These are phyloP conservation scores for Eunapius fragilis DNA, from an alignment of 37 sponge, comb jelly and placozoan species.

Conservation along the genomic window DNA sequence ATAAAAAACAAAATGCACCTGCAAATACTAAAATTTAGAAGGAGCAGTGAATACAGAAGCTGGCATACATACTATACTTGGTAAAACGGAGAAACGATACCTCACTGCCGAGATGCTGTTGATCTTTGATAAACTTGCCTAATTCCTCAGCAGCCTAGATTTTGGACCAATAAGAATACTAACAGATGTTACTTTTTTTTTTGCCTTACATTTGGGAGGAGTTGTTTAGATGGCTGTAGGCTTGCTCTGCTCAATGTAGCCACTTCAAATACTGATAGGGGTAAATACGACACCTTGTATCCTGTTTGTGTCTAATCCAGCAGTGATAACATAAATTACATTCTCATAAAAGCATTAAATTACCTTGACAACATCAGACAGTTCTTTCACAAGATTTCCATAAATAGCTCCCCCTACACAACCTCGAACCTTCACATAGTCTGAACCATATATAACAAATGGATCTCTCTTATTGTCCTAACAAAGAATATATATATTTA, in stretches of 20 bases:
- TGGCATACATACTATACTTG: too few relatives aligned
- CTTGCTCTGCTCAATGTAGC: slow-evolving; percentile 10
- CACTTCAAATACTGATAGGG: slow-evolving; percentile 32
- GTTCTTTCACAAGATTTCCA: slow-evolving; percentile 24
- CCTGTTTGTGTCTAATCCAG: background rate
- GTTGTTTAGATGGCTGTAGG: slow-evolving; percentile 4
- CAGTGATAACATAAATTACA: background rate
- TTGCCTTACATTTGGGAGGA: slow-evolving; percentile 12
- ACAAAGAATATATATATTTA: background rate
- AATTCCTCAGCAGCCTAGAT: background rate
- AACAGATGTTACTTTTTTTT: background rate
- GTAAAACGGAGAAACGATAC: background rate
- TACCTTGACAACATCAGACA: slow-evolving; percentile 33
- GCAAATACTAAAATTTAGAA: too few relatives aligned
- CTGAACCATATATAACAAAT: slow-evolving; percentile 56
- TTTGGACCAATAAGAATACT: background rate
- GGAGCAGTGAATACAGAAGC: too few relatives aligned
- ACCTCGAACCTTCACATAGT: slow-evolving; percentile 34
- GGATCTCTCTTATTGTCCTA: slow-evolving; percentile 20
- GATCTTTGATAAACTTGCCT: background rate
- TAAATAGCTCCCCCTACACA: slow-evolving; percentile 39
- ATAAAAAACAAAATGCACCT: background rate
- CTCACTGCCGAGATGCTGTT: background rate
- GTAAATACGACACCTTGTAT: background rate
- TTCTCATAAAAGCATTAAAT: background rate